A percentile compares a stretch with the other conserved stretches of the same genome.
phyloP scores from a whole-genome alignment of 2,797 vertebrate genomes.

The Podarcis lilfordi region DNA sequence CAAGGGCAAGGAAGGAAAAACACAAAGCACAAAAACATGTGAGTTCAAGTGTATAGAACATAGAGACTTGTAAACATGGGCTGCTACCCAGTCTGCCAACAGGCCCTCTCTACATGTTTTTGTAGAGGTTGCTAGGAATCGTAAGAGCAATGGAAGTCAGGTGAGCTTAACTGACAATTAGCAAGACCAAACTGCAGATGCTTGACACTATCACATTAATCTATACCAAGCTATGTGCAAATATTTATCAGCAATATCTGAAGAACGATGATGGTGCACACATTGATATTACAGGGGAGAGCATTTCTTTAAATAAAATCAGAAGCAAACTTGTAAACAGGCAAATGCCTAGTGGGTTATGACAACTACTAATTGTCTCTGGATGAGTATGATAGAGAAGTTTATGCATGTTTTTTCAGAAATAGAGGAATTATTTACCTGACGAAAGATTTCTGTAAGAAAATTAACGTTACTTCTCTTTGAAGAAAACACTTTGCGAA shows the following conservation, averaged over 20 bases:
- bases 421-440: constrained; percentile 80
- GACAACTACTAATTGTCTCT: neutral
- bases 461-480: constrained; percentile 97
- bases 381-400: neutral
- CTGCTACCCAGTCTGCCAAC: neutral
- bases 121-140: neutral
- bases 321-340: neutral
- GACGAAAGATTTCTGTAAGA: constrained; percentile 97
- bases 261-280: neutral
- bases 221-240: neutral
- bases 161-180: neutral
- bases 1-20: neutral
- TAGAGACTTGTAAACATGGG: neutral
- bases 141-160: neutral
- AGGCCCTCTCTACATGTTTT: neutral
- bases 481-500: constrained; percentile 92
- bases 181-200: neutral
- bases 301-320: neutral
- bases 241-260: neutral
- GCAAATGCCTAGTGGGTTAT: neutral
- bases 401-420: neutral
- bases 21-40: neutral
- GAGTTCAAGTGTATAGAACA: neutral
- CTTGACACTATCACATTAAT: neutral
- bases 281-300: neutral